These are phyloP conservation scores for Drosophila simulans DNA, from an alignment of 1,140 invertebrate genomes.

Conservation along the genomic window DNA sequence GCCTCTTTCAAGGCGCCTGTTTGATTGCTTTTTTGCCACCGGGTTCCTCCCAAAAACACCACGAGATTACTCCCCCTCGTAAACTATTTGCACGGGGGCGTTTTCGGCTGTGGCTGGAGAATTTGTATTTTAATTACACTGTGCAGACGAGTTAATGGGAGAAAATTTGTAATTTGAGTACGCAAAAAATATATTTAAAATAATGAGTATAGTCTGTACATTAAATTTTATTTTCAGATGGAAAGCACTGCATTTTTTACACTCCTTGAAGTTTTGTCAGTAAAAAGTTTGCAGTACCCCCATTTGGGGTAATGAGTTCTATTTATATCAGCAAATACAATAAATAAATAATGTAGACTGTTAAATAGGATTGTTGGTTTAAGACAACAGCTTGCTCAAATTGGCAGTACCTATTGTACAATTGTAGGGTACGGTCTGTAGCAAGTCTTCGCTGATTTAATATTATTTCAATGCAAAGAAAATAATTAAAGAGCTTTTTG, in stretches of 20 bases:
- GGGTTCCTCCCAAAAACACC: background rate
- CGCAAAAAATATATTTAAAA: conserved; percentile 1
- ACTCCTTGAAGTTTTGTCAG: too few species aligned
- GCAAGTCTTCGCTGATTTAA: too few species aligned
- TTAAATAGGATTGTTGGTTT: too few species aligned
- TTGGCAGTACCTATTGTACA: too few species aligned
- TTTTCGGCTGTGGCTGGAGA: conserved; percentile 21
- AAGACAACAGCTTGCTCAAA: too few species aligned
- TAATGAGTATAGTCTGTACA: background rate
- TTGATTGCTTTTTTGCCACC: conserved; percentile 62
- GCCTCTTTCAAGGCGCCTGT: conserved; percentile 39
- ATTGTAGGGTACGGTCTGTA: too few species aligned
- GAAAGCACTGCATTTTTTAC: too few species aligned
- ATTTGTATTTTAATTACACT: conserved; percentile 51
- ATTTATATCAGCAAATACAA: too few species aligned
- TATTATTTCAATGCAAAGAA: background rate
- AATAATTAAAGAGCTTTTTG: conserved; percentile 2
- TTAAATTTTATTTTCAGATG: too few species aligned
- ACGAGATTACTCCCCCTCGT: conserved; percentile 8
- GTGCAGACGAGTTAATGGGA: background rate
- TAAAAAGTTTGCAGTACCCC: too few species aligned
- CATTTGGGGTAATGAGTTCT: too few species aligned
- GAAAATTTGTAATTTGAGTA: conserved; percentile 17
- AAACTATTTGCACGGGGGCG: conserved; percentile 34
- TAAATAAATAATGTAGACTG: too few species aligned